These are phyloP conservation scores for Nezara viridula DNA, from an alignment of 2,888 invertebrate genomes.

Conservation along the genomic window DNA sequence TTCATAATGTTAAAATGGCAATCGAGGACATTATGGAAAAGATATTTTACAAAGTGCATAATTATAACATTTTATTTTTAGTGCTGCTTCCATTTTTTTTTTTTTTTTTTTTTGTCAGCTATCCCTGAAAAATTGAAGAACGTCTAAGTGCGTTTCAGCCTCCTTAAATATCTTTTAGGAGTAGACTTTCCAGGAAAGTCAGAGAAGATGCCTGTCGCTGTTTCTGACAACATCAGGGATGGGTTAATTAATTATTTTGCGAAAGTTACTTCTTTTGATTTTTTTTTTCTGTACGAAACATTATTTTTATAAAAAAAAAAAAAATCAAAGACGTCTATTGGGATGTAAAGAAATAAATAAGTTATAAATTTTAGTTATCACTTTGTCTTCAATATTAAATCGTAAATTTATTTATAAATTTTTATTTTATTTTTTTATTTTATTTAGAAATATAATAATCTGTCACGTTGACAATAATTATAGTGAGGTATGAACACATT, in stretches of 20 bases:
- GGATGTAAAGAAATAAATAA: no score
- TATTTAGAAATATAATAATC: no score
- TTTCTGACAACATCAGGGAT: not conserved
- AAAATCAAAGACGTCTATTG: not conserved
- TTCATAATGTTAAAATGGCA: no score
- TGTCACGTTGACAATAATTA: no score
- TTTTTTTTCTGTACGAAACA: not conserved
- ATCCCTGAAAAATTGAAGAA: not conserved
- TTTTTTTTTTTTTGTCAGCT: not conserved
- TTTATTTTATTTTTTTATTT: no score
- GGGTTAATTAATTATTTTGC: slow-evolving; percentile 8
- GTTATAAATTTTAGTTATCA: not conserved
- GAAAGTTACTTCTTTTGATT: not conserved
- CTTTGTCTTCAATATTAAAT: no score
- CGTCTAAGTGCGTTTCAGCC: not conserved
- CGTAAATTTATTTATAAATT: no score
- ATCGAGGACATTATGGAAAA: no score
- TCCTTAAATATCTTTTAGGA: not conserved
- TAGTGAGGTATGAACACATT: no score
- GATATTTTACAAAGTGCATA: no score
- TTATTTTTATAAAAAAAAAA: not conserved
- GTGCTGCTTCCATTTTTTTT: not conserved
- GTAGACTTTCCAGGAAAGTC: not conserved
- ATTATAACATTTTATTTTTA: not conserved
- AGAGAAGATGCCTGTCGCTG: not conserved